Conservation (phyloP, 2,888 invertebrate genomes). For the Agapetus fuscipes region DNA sequence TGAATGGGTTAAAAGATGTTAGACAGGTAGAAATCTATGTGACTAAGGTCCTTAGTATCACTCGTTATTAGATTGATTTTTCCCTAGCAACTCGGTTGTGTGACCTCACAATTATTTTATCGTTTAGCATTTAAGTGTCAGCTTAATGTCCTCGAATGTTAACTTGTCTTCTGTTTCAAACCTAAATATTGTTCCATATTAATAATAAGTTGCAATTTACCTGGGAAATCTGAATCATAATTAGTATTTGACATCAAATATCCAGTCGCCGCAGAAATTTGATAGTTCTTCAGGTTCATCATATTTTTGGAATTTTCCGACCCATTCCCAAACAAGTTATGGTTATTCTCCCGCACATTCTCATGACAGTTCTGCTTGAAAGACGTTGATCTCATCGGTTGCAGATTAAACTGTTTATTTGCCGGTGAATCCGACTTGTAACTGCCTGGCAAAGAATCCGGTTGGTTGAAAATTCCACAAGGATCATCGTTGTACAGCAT, state of each 20-base stretch:
- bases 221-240: conserved; percentile 18
- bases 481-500: conserved; percentile 6
- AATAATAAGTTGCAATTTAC: conserved; percentile 3
- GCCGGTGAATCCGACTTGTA: conserved; percentile 7
- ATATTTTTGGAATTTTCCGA: too few relatives aligned
- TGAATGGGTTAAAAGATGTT: too few relatives aligned
- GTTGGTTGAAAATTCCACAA: conserved; percentile 6
- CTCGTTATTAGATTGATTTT: too few relatives aligned
- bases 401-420: conserved; percentile 9
- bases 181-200: background rate
- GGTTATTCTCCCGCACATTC: too few relatives aligned
- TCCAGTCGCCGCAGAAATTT: conserved; percentile 11
- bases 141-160: too few relatives aligned
- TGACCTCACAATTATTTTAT: too few relatives aligned
- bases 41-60: too few relatives aligned
- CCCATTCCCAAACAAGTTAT: too few relatives aligned
- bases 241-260: conserved; percentile 7
- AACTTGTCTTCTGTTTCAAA: too few relatives aligned
- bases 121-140: too few relatives aligned
- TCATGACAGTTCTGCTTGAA: conserved; percentile 10
- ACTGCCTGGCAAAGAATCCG: conserved; percentile 3
- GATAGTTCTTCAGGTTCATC: conserved; percentile 15
- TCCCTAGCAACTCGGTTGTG: too few relatives aligned
- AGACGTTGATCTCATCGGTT: conserved; percentile 7
- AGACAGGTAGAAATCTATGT: too few relatives aligned